Base-by-base conservation (phyloP, 2,888 invertebrate species). In the Abscondita cerata region DNA sequence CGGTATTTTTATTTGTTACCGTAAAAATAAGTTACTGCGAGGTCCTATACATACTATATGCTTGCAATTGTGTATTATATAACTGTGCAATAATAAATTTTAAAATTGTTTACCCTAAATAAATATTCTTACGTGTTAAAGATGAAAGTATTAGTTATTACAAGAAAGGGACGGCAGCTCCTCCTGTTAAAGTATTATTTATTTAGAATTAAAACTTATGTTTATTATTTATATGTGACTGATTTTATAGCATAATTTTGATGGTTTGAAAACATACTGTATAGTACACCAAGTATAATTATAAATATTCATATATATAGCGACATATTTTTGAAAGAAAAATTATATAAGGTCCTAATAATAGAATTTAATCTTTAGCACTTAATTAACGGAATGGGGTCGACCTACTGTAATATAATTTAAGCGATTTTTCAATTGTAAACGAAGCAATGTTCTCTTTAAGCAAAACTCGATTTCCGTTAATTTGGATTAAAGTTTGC, bases 171-270 rank as follows among this genome's bases (percentile, higher is more conserved):
- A 44, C 18, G 57, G 57, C 62, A 62, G 62, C 62, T 62, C 57
- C 18, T 20, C 16, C 52, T 62, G 57, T 62, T 38, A 57, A 51
- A 62, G 62, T 62, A 62, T 62, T 61, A 61, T 56, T 62, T 62
- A 62, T 62, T n/a, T 62, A 62, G 62, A 58, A 52, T 56, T 60
- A 41, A 54, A n/a, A 60, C 50, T 18, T 34, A 16, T 31, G 61
- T 62, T 61, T 61, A 55, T 62, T 57, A 62, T 62, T 62, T 62
- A 38, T 60, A 50, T 62, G 47, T 38, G 62, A 62, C 57, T 62
- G 62, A 62, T 52, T 36, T 36, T 56, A n/a, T 51, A 44, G 44
- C n/a, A 19, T 44, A 51, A 31, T 51, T 51, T 51, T 51, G 9
- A 51, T 34, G 9, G 6, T 51, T 25, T 51, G 11, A 36, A 51